Evolutionary conservation across 2,113 vertebrate genomes (phyloP).

Genomic region (Myotis yumanensis): DNA sequence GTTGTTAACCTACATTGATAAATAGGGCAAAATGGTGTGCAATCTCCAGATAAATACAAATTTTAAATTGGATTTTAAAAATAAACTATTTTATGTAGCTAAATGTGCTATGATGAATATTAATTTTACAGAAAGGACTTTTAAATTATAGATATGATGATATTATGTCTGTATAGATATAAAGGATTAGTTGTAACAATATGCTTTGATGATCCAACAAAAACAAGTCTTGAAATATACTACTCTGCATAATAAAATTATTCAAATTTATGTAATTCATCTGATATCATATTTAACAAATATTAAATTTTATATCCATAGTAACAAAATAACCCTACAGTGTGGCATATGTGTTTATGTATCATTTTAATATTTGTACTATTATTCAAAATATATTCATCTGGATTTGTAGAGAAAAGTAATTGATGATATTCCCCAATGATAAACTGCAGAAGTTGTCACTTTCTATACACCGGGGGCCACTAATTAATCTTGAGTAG

Average conservation of each 20-base stretch:
- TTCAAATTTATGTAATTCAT: conserved; percentile 18
- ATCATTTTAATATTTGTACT: neutral
- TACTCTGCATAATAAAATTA: neutral
- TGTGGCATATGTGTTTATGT: neutral
- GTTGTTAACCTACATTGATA: neutral
- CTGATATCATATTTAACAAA: neutral
- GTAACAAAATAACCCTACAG: neutral
- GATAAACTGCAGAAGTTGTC: conserved; percentile 52
- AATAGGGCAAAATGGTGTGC: neutral
- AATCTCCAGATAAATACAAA: neutral
- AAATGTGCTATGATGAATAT: neutral
- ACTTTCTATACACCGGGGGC: neutral
- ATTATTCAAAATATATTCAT: conserved; percentile 53
- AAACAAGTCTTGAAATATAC: neutral
- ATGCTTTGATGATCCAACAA: neutral
- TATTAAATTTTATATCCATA: neutral
- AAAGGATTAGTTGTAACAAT: conserved; percentile 7
- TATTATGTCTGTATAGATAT: neutral
- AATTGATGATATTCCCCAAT: conserved; percentile 28
- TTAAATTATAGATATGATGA: neutral
- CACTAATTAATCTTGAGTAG: conserved; percentile 52
- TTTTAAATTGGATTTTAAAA: neutral
- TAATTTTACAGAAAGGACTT: neutral
- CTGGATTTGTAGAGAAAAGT: conserved; percentile 44
- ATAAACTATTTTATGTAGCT: neutral